These are phyloP conservation scores for Characodon lateralis DNA, from an alignment of 2,797 vertebrate genomes.

Conservation along the genomic window DNA sequence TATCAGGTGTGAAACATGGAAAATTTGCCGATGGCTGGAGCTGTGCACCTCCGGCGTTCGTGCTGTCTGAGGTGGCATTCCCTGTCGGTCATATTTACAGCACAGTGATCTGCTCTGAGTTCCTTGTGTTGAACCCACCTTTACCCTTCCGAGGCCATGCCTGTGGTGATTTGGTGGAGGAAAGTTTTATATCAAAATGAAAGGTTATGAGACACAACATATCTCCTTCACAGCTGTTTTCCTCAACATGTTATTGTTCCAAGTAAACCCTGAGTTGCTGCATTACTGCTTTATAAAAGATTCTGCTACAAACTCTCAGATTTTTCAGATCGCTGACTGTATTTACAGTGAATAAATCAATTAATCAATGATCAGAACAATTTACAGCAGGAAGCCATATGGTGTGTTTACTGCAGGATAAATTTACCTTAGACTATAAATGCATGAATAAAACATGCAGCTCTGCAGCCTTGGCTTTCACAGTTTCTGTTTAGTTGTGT, in stretches of 20 bases:
- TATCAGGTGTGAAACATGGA: too few species aligned
- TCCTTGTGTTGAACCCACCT: too few species aligned
- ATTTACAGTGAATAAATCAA: constrained; percentile 23
- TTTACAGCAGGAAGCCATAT: constrained; percentile 16
- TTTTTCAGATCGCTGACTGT: background rate
- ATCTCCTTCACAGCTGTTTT: background rate
- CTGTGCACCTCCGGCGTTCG: too few species aligned
- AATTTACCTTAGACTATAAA: constrained; percentile 43
- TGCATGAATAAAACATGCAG: constrained; percentile 57
- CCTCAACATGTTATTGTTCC: background rate
- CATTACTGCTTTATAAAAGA: background rate
- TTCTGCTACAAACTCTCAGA: background rate
- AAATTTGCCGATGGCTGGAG: too few species aligned
- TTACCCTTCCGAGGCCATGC: too few species aligned
- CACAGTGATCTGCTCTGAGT: too few species aligned
- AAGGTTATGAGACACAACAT: background rate
- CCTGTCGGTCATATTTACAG: too few species aligned
- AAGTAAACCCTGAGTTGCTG: background rate
- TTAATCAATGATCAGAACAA: constrained; percentile 40
- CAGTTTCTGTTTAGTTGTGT: constrained; percentile 44
- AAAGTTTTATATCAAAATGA: too few species aligned
- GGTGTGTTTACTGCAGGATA: constrained; percentile 21
- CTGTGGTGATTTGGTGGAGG: too few species aligned
- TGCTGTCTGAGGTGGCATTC: too few species aligned
- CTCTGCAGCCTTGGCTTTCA: constrained; percentile 20